Percentiles rank a stretch among this genome's conserved stretches.
Evolutionary conservation across 2,797 vertebrate genomes (phyloP).

Genomic region (Uromys caudimaculatus): DNA sequence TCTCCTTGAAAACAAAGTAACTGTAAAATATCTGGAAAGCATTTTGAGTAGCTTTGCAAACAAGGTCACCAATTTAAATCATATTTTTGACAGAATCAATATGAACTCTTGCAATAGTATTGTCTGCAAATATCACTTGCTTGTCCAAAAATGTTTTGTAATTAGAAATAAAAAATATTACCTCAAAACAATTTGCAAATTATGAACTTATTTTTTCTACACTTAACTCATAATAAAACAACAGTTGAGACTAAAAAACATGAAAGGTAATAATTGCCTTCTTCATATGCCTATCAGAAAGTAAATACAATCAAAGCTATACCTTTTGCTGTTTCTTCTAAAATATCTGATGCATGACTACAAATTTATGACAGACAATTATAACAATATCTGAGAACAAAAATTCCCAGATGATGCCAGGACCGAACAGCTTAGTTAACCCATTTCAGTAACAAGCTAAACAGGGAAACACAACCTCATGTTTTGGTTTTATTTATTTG

Average conservation of each 20-base stretch:
- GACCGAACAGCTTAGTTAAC: background rate
- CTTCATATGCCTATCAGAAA: background rate
- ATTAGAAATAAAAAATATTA: background rate
- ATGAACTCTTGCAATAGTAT: background rate
- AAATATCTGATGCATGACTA: background rate
- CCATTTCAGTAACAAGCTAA: background rate
- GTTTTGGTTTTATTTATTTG: background rate
- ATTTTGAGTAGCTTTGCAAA: background rate
- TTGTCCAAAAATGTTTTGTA: background rate
- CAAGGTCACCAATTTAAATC: background rate
- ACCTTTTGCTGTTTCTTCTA: background rate
- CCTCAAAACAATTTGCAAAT: background rate
- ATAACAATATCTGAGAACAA: background rate
- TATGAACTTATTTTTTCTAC: background rate
- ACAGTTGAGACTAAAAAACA: background rate
- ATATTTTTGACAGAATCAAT: slow-evolving; percentile 20
- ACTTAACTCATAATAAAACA: background rate
- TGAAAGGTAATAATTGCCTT: background rate
- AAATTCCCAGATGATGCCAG: background rate
- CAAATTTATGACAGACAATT: background rate
- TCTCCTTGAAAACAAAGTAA: background rate
- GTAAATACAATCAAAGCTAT: background rate
- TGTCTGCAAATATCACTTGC: background rate
- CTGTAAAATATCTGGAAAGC: background rate
- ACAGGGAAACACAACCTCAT: accelerated